Base-by-base conservation (phyloP, 1,140 invertebrate genomes). In the Stenopsyche tienmushanensis region DNA sequence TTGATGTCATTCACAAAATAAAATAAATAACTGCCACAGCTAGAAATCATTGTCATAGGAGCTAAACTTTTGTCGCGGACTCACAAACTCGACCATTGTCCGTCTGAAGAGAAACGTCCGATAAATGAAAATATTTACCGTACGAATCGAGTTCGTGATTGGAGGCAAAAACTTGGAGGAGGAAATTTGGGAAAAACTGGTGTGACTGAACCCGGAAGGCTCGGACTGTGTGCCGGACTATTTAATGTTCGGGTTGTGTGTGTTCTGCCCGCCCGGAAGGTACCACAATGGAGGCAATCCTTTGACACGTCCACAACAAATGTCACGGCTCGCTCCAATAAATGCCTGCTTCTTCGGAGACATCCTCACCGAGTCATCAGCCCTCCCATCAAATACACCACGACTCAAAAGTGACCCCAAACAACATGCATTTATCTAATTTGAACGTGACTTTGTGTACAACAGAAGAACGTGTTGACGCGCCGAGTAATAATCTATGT, bases 271-370 rank as follows among this genome's bases (percentile, higher is more conserved):
- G 13, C 26, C 44, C 42, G 41, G 15, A 42, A 29, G 17, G 52
- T 29, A 23, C 10, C 24, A 60, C 57, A 60, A 60, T 60, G 57
- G 17, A n/a, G 29, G 57, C 29, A 23, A 15, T 45, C 5, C 25
- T 60, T 34, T 13, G 41, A 44, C 54, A 57, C 39, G 54, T 57
- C 21, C 54, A 41, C 34, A 20, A 18, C 23, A 20, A 60, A 47
- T 60, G 57, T 47, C 57, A 60, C 57, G 57, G 57, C 15, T 60
- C 57, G n/a, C n/a, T n/a, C n/a, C n/a, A n/a, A n/a, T n/a, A n/a
- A n/a, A n/a, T n/a, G n/a, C n/a, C n/a, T n/a, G 57, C 41, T 47
- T 47, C 42, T 34, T 29, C 57, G 55, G 18, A 47, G 44, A 47
- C 44, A 18, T 47, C 44, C 44, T 47, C 44, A 15, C 10, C 44